These are phyloP conservation scores for Helicoverpa armigera DNA, from an alignment of 1,140 invertebrate species.

Conservation along the genomic window DNA sequence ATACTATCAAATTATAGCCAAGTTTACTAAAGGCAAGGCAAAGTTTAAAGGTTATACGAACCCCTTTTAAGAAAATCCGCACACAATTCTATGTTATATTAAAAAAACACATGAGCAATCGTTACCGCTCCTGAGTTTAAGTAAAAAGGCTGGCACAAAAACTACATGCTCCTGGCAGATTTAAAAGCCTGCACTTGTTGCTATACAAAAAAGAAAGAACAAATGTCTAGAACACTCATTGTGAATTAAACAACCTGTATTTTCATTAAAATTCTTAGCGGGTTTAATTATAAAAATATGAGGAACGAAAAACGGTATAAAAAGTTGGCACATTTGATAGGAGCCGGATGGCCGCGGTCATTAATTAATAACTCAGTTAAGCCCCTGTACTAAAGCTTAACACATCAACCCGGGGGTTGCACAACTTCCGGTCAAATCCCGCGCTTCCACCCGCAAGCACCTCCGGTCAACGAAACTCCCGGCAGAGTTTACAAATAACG, in stretches of 20 bases:
- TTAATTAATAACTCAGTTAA: constrained; percentile 84
- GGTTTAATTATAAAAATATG: constrained; percentile 53
- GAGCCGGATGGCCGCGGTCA: constrained; percentile 67
- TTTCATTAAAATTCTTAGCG: constrained; percentile 44
- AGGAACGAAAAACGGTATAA: constrained; percentile 53
- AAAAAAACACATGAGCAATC: constrained; percentile 1
- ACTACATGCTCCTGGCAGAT: constrained; percentile 17
- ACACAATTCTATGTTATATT: neutral
- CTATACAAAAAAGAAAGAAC: constrained; percentile 16
- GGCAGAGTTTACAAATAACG: constrained; percentile 60
- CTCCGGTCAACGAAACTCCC: constrained; percentile 77
- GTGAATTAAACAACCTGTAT: constrained; percentile 42
- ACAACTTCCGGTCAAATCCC: constrained; percentile 82
- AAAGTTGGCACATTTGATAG: constrained; percentile 65
- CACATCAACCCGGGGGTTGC: constrained; percentile 73
- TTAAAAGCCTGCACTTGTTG: constrained; percentile 43
- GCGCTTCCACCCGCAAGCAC: constrained; percentile 73
- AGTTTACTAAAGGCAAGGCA: neutral
- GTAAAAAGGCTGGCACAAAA: constrained; percentile 23
- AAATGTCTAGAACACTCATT: constrained; percentile 38
- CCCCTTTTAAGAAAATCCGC: neutral
- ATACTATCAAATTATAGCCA: constrained; percentile 16
- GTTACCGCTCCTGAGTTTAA: constrained; percentile 11
- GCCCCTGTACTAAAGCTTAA: constrained; percentile 73
- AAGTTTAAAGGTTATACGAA: constrained; percentile 1